Base-by-base conservation (phyloP, 2,797 vertebrate genomes). In the Hyperoplus immaculatus region DNA sequence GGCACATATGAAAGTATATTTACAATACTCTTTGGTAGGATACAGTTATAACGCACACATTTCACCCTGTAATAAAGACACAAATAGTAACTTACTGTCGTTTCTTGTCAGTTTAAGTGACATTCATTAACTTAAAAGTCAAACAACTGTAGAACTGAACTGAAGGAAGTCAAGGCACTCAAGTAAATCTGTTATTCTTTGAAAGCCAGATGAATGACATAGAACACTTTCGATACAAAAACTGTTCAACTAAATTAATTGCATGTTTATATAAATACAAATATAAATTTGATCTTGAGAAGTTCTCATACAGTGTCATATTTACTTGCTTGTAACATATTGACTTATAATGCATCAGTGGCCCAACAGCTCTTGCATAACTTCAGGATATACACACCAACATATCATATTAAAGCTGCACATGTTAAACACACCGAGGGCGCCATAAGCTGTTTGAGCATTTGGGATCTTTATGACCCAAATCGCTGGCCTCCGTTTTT, bases 1-100 rank as follows among this genome's bases (percentile, higher is more conserved):
- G 77, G 59, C 77, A 85, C 80, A 67, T 70, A 71, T 80, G 75
- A 46, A 80, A 77, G 66, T 79, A 82, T 92, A 93, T 92, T 89
- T 91, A 93, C 89, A 93, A 86, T 73, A 56, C 75, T 46, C 58
- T 68, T 69, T 56, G 63, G 72, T 56, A 75, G 73, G 84, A 79
- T 42, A 83, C 71, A 81, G 78, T 61, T 78, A 77, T 18, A 74
- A 81, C 59, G 73, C 79, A 87, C 76, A 78, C 72, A 70, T 64
- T 46, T 80, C 84, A 71, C 63, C 67, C 47, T 63, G 29, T 50
- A 66, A 41, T 49, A 12, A 53, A 62, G 59, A 45, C 12, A 56
- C 14, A 69, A 46, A 72, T 38, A 16, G 60, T 58, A 38, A 56
- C 47, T 49, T 60, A 41, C 55, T 72, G 77, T 67, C 1, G 50